phyloP scores from a whole-genome alignment of 2,113 vertebrate species.

The Aphyosemion australe region DNA sequence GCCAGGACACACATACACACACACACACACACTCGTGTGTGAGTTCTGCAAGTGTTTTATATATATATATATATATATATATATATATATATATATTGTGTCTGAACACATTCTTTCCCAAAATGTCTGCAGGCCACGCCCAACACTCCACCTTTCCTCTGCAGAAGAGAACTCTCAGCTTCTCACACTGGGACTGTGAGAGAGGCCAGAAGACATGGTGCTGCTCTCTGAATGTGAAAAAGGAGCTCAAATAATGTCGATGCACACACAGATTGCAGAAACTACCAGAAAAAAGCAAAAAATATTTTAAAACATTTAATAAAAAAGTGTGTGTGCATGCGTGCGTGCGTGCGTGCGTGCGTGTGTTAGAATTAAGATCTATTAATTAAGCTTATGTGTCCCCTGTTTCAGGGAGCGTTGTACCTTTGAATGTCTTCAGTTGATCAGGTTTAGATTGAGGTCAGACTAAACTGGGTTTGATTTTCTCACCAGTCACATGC shows the following conservation, averaged over 20 bases:
- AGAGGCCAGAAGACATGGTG: slow-evolving; percentile 5
- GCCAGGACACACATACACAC: slow-evolving; percentile 13
- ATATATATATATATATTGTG: too few relatives aligned
- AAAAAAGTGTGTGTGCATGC: too few relatives aligned
- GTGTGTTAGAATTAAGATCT: too few relatives aligned
- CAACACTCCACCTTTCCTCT: slow-evolving; percentile 35
- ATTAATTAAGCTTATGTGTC: too few relatives aligned
- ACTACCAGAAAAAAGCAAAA: background rate
- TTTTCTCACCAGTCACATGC: too few relatives aligned
- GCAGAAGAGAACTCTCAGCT: slow-evolving; percentile 10
- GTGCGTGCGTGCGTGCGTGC: too few relatives aligned
- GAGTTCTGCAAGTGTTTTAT: background rate
- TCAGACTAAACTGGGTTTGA: too few relatives aligned
- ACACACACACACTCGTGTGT: slow-evolving; percentile 18
- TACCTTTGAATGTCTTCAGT: too few relatives aligned
- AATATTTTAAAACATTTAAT: background rate
- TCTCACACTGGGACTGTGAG: slow-evolving; percentile 11
- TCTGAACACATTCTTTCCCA: slow-evolving; percentile 24
- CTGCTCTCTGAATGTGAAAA: too few relatives aligned
- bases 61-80: too few relatives aligned
- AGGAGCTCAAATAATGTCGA: slow-evolving; percentile 7
- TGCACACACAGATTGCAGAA: slow-evolving; percentile 19
- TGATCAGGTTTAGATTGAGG: too few relatives aligned
- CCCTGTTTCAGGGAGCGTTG: too few relatives aligned
- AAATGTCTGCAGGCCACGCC: slow-evolving; percentile 52